Percentiles rank a stretch among this genome's conserved stretches.
phyloP scores from a whole-genome alignment of 2,888 invertebrate species.

The Allophyes oxyacanthae region DNA sequence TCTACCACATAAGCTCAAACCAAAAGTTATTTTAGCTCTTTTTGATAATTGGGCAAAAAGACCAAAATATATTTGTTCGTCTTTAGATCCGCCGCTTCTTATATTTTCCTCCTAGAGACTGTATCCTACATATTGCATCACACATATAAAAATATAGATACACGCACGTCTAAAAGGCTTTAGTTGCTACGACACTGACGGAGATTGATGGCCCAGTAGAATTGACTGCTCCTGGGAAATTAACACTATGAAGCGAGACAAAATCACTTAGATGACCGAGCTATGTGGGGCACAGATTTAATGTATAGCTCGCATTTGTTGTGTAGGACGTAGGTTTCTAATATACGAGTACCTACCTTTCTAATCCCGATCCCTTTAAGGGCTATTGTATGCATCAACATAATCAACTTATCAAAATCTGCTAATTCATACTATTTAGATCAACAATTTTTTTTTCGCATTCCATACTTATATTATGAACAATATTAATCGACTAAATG shows the following conservation, averaged over 20 bases:
- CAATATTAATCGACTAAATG: too few relatives aligned
- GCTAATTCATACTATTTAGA: too few relatives aligned
- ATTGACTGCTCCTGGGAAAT: conserved; percentile 79
- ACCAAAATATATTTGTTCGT: too few relatives aligned
- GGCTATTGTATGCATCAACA: too few relatives aligned
- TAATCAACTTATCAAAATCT: too few relatives aligned
- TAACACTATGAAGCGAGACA: conserved; percentile 66
- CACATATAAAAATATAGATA: conserved; percentile 23
- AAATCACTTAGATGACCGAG: conserved; percentile 53
- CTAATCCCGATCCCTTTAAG: too few relatives aligned
- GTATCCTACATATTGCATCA: not conserved
- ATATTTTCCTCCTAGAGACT: not conserved
- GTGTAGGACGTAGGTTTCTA: conserved; percentile 28
- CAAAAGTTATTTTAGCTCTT: too few relatives aligned
- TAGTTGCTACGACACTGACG: conserved; percentile 60
- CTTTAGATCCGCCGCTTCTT: not conserved
- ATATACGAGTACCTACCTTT: too few relatives aligned
- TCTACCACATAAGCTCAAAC: too few relatives aligned
- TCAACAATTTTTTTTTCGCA: too few relatives aligned
- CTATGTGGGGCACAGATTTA: conserved; percentile 31
- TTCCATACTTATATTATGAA: too few relatives aligned
- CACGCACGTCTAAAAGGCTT: conserved; percentile 43
- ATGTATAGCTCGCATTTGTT: conserved; percentile 39
- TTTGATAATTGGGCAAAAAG: too few relatives aligned
- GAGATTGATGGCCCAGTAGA: conserved; percentile 71